Percentiles rank a stretch among this genome's conserved stretches.
These are phyloP conservation scores for Mongoloraphidia duomilia DNA, from an alignment of 2,888 invertebrate genomes.

Conservation along the genomic window DNA sequence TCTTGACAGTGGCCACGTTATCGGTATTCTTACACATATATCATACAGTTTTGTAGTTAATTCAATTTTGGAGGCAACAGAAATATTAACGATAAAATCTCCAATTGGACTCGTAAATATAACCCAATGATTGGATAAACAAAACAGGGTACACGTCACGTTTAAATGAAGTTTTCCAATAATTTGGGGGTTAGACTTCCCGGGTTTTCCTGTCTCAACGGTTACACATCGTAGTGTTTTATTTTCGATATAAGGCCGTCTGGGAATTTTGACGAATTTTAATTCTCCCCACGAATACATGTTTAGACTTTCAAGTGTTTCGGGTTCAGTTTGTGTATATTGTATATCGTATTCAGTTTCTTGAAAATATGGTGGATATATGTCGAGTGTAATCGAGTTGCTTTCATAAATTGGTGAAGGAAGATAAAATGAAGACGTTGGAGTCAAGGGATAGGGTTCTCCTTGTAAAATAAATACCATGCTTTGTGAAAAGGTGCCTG, in stretches of 20 bases:
- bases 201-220: not conserved
- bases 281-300: no score
- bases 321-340: slow-evolving; percentile 31
- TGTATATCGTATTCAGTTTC: slow-evolving; percentile 27
- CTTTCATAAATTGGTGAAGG: not conserved
- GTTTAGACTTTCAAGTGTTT: slow-evolving; percentile 28
- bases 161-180: no score
- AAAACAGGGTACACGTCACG: slow-evolving; percentile 4
- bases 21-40: no score
- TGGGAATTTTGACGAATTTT: no score
- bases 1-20: no score
- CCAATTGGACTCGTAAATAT: slow-evolving; percentile 20
- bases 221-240: slow-evolving; percentile 20
- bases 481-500: slow-evolving; percentile 20
- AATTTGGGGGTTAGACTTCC: no score
- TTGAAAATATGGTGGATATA: slow-evolving; percentile 28
- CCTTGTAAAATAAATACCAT: slow-evolving; percentile 10
- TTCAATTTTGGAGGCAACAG: no score
- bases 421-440: no score
- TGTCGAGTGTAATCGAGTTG: slow-evolving; percentile 29
- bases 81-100: slow-evolving; percentile 21
- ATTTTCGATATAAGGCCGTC: not conserved
- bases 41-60: no score
- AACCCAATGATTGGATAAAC: slow-evolving; percentile 19
- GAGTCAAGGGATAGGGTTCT: not conserved